phyloP scores from a whole-genome alignment of 2,888 invertebrate species.

The Neria commutata region DNA sequence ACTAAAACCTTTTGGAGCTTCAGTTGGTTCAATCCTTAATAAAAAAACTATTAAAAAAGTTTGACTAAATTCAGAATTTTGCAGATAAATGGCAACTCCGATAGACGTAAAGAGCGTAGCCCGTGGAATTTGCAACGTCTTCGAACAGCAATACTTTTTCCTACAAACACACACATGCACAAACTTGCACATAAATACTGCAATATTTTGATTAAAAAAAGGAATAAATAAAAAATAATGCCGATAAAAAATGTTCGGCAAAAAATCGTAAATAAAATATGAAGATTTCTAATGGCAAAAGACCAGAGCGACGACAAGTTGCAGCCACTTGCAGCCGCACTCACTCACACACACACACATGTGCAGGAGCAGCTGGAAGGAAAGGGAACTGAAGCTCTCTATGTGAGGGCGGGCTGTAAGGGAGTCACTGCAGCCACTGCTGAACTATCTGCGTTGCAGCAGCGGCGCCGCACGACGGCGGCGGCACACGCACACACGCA shows the following conservation, averaged over 20 bases:
- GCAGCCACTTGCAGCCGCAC: no score
- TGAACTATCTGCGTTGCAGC: slow-evolving; percentile 2
- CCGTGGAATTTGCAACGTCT: background rate
- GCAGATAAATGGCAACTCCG: background rate
- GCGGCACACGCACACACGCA: slow-evolving; percentile 31
- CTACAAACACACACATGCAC: no score
- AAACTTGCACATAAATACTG: background rate
- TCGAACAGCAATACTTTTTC: no score
- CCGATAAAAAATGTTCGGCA: background rate
- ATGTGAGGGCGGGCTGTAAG: no score
- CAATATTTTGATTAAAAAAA: background rate
- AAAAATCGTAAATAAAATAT: slow-evolving; percentile 5
- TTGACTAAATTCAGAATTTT: no score
- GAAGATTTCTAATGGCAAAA: background rate
- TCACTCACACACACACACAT: no score
- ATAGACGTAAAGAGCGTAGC: no score
- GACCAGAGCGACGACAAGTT: background rate
- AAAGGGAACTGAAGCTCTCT: no score
- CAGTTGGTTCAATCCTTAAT: no score
- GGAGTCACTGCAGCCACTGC: slow-evolving; percentile 1
- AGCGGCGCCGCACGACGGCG: slow-evolving; percentile 31
- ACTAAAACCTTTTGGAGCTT: no score
- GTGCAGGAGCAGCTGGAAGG: no score
- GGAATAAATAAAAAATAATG: background rate
- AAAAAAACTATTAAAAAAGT: no score